phyloP scores from a whole-genome alignment of 1,140 invertebrate species.

The Ectropis grisescens region DNA sequence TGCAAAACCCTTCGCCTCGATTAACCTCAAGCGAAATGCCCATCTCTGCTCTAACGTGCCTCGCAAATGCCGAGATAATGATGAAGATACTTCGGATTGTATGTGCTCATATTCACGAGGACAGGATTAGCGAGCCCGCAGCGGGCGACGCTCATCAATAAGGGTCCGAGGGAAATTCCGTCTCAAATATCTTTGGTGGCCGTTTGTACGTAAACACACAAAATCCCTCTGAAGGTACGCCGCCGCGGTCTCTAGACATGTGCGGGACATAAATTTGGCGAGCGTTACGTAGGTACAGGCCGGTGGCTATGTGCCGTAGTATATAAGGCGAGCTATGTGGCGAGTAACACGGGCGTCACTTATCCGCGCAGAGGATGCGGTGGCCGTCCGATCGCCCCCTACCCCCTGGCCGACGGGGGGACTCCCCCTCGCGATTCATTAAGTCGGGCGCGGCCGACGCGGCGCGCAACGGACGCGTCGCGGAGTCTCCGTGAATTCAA shows the following conservation, averaged over 20 bases:
- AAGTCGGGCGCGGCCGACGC: conserved; percentile 66
- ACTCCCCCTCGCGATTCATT: conserved; percentile 63
- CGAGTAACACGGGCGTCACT: conserved; percentile 65
- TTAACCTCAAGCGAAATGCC: conserved; percentile 6
- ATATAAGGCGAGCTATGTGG: conserved; percentile 57
- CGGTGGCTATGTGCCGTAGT: conserved; percentile 51
- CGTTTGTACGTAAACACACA: conserved; percentile 63
- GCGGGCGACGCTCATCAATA: conserved; percentile 44
- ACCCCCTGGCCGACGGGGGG: conserved; percentile 10
- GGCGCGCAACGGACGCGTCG: conserved; percentile 63
- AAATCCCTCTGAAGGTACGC: conserved; percentile 66
- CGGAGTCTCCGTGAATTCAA: conserved; percentile 66
- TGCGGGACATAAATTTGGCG: conserved; percentile 69
- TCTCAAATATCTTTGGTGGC: conserved; percentile 57
- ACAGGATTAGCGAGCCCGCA: conserved; percentile 14
- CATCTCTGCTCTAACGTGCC: no score
- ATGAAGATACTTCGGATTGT: neutral
- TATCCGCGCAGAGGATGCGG: conserved; percentile 67
- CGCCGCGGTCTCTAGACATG: conserved; percentile 68
- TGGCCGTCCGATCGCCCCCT: conserved; percentile 53
- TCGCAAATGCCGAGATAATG: no score
- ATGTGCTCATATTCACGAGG: neutral
- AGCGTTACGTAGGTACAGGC: conserved; percentile 61
- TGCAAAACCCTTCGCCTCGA: conserved; percentile 9
- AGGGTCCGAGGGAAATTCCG: conserved; percentile 57